Conservation (phyloP, 2,113 vertebrate species). For the Numida meleagris region DNA sequence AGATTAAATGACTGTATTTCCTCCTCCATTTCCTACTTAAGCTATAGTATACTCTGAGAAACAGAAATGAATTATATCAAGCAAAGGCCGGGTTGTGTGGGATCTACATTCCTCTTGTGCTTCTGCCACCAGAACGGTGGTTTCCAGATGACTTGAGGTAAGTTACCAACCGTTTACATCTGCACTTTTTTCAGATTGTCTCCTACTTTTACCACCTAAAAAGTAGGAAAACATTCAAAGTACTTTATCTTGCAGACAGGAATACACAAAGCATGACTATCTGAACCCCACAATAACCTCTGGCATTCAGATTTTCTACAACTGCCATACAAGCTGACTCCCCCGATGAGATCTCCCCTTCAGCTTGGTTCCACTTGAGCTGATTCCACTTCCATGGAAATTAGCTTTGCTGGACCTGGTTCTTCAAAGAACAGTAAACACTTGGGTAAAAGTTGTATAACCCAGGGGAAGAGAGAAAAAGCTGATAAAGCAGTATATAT, state of each 20-base stretch:
- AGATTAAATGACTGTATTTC: background rate
- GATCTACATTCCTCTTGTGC: background rate
- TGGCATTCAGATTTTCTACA: background rate
- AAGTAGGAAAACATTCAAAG: background rate
- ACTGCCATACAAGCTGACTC: background rate
- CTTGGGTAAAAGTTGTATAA: background rate
- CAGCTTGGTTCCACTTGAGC: background rate
- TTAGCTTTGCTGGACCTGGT: background rate
- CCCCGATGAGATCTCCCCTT: background rate
- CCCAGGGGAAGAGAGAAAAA: background rate
- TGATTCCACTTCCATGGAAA: background rate
- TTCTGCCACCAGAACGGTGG: background rate
- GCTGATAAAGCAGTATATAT: background rate
- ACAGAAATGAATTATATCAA: constrained; percentile 19
- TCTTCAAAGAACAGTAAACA: background rate
- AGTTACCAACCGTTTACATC: background rate
- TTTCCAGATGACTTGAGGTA: background rate
- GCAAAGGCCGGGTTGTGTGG: background rate
- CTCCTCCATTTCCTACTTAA: background rate
- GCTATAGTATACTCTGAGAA: background rate
- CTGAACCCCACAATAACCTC: background rate
- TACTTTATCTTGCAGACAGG: background rate
- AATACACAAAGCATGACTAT: background rate
- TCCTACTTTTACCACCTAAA: background rate
- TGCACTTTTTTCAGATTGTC: background rate